Evolutionary conservation across 2,797 vertebrate species (phyloP).

Genomic region (Pseudochromis fuscus): DNA sequence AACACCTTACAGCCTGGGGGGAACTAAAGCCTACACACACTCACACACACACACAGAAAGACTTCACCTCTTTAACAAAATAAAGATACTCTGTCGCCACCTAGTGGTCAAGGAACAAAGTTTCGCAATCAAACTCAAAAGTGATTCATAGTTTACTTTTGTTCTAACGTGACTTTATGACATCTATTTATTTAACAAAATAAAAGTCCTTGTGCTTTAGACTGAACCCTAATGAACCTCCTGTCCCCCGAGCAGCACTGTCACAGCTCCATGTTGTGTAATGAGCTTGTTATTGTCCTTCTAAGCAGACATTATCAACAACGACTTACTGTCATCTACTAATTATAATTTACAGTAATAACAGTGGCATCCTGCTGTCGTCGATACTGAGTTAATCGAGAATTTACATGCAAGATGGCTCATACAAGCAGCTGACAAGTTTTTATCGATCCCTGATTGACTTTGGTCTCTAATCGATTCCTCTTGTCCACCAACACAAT

Average conservation of each 20-base stretch:
- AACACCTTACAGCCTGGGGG: background rate
- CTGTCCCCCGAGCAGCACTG: background rate
- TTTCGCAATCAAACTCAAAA: slow-evolving; percentile 5
- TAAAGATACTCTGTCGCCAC: slow-evolving; percentile 75
- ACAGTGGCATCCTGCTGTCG: slow-evolving; percentile 25
- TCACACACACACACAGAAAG: background rate
- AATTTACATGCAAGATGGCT: slow-evolving; percentile 49
- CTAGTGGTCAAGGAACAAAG: slow-evolving; percentile 63
- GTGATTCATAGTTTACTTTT: slow-evolving; percentile 12
- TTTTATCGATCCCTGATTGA: slow-evolving; percentile 59
- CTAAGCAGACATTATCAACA: slow-evolving; percentile 16
- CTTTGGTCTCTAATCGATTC: slow-evolving; percentile 47
- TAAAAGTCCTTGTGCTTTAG: background rate
- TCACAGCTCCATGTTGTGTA: background rate
- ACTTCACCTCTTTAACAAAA: slow-evolving; percentile 13
- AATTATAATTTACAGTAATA: slow-evolving; percentile 49
- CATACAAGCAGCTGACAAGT: slow-evolving; percentile 45
- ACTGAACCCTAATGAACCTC: accelerated
- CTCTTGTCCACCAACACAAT: slow-evolving; percentile 11
- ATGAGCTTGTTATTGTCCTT: background rate
- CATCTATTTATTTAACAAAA: too few relatives aligned
- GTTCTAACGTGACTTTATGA: background rate
- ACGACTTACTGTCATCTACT: slow-evolving; percentile 27
- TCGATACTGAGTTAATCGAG: slow-evolving; percentile 52
- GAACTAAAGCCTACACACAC: background rate